Evolutionary conservation across 2,797 vertebrate genomes (phyloP), one percentile per base, ranked within the genome.

Genomic region (Neosalanx taihuensis): DNA sequence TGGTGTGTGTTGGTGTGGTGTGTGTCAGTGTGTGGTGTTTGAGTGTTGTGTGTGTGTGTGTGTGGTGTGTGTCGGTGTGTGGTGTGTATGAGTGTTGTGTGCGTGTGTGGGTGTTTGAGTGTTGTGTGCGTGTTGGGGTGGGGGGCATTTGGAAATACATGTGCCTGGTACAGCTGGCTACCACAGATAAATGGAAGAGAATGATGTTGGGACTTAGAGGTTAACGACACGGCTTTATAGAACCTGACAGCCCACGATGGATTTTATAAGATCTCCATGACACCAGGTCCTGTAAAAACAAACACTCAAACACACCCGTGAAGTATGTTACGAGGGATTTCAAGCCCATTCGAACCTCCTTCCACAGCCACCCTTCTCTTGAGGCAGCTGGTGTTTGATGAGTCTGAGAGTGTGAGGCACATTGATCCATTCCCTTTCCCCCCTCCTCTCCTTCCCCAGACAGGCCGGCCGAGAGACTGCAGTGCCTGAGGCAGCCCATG

Each of bases 401-500:
- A 59, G 10, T 12, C 49, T 18, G 33, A 12, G 12, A 46, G 64
- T 35, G 20, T n/a, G n/a, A 10, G 20, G 26, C 29, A 57, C 10
- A 68, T 20, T 72, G 18, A 33, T 69, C 56, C 3, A 23, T 57
- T 33, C 31, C 5, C 5, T 2, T n/a, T n/a, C n/a, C n/a, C n/a
- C 70, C 68, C 61, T 37, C 12, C 62, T 65, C 37, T 41, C 18
- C 20, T 56, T n/a, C 26, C 33, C 30, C 71, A 92, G 89, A 72
- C 67, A 51, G 75, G 73, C 88, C 67, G 56, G 88, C 88, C 7
- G 77, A 86, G 67, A 83, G 72, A 33, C 84, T 92, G 72, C 88
- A 89, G 83, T 89, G 90, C 72, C 81, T 92, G 80, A 85, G 77
- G 71, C 89, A 92, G 82, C 89, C 89, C 70, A 91, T 91, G 77